Evolutionary conservation across 2,888 invertebrate species (phyloP).

Genomic region (Apodemia mormo): DNA sequence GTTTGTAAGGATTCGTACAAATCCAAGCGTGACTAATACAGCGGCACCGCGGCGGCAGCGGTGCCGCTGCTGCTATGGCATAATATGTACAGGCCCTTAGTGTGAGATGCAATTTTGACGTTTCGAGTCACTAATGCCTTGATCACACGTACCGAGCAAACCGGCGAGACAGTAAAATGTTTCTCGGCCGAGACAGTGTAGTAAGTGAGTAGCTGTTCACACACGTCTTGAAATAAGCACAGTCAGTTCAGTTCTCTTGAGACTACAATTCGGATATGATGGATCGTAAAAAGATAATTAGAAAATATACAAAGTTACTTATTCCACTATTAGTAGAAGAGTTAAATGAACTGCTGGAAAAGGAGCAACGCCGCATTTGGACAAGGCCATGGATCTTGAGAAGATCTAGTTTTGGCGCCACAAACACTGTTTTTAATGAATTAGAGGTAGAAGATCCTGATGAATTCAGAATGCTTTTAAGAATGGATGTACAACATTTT

Average conservation of each 20-base stretch:
- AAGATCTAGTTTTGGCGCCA: neutral
- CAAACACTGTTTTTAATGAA: neutral
- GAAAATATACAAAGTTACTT: conserved; percentile 22
- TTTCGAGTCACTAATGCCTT: no score
- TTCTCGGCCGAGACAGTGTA: no score
- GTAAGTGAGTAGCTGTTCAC: neutral
- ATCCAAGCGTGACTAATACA: neutral
- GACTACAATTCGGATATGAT: neutral
- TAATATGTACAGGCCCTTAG: neutral
- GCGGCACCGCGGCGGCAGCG: no score
- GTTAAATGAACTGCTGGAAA: neutral
- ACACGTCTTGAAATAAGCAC: conserved; percentile 17
- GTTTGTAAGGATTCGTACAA: no score
- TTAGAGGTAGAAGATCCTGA: neutral
- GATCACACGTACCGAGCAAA: no score
- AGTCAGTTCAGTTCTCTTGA: neutral
- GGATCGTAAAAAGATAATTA: neutral
- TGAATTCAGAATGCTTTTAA: neutral
- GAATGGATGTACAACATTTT: neutral
- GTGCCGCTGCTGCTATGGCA: neutral
- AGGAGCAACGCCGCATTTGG: neutral
- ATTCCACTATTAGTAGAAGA: conserved; percentile 15
- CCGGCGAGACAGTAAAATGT: no score
- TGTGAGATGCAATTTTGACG: no score
- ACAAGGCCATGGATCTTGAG: neutral